Percentiles rank a stretch among this genome's conserved stretches.
phyloP scores from a whole-genome alignment of 2,113 vertebrate genomes.

The Ictalurus punctatus region DNA sequence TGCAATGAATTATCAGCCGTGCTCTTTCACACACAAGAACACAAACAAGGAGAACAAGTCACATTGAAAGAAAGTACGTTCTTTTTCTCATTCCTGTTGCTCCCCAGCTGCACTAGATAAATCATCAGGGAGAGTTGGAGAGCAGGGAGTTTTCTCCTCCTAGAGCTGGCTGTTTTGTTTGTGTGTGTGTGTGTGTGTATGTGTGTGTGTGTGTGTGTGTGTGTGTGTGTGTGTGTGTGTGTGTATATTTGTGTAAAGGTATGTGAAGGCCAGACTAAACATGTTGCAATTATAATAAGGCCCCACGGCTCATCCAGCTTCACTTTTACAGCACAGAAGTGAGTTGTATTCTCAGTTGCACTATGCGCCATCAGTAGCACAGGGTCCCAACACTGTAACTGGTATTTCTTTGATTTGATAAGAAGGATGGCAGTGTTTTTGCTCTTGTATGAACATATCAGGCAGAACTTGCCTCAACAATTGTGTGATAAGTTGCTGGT shows the following conservation, averaged over 20 bases:
- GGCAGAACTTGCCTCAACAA: background rate
- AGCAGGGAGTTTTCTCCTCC: conserved; percentile 54
- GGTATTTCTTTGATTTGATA: conserved; percentile 4
- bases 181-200: conserved; percentile 47
- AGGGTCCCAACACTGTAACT: background rate
- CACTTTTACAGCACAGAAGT: background rate
- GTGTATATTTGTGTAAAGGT: conserved; percentile 57
- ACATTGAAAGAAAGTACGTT: conserved; percentile 30
- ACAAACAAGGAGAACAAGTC: conserved; percentile 36
- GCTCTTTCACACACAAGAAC: conserved; percentile 31
- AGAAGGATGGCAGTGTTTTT: background rate
- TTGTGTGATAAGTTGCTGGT: background rate
- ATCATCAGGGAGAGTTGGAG: conserved; percentile 68
- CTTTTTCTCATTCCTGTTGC: conserved; percentile 39
- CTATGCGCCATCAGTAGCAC: background rate
- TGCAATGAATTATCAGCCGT: conserved; percentile 39
- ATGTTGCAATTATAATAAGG: conserved; percentile 40
- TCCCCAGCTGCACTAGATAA: conserved; percentile 72
- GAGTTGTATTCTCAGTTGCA: background rate
- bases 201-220: conserved; percentile 47
- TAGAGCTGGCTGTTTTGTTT: conserved; percentile 27
- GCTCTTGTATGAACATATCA: background rate
- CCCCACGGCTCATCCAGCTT: background rate
- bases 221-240: conserved; percentile 60
- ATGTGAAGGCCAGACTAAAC: conserved; percentile 46